A percentile compares a stretch with the other conserved stretches of the same genome.
Conservation (phyloP, 2,797 vertebrate genomes). For the Ptychobarbus kaznakovi region DNA sequence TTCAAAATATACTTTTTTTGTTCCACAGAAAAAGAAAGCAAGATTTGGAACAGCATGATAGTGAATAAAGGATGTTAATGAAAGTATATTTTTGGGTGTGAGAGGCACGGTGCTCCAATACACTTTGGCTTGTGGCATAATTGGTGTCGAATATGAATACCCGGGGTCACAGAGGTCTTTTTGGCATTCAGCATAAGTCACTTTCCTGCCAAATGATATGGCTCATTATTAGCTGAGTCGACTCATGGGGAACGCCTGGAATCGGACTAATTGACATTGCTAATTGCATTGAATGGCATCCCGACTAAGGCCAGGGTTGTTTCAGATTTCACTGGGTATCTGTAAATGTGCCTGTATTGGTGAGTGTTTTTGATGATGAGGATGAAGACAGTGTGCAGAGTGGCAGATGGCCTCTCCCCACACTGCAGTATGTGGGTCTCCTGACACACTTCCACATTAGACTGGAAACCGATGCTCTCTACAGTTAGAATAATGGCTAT, state of each 20-base stretch:
- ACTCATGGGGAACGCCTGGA: slow-evolving; percentile 39
- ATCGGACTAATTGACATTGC: slow-evolving; percentile 56
- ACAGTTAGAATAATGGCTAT: slow-evolving; percentile 31
- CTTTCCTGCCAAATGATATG: slow-evolving; percentile 40
- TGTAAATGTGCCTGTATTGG: slow-evolving; percentile 54
- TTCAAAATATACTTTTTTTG: not conserved
- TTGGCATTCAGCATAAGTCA: slow-evolving; percentile 49
- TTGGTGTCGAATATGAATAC: slow-evolving; percentile 47
- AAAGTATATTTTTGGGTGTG: not conserved
- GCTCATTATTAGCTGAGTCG: slow-evolving; percentile 44
- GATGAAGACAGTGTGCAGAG: slow-evolving; percentile 42
- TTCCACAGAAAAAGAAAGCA: not conserved
- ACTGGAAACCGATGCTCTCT: slow-evolving; percentile 34
- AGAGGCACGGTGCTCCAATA: not conserved
- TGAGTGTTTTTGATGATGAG: slow-evolving; percentile 48
- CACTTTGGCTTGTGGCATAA: slow-evolving; percentile 19
- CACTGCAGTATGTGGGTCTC: slow-evolving; percentile 36
- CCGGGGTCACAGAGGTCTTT: slow-evolving; percentile 45
- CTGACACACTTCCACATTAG: slow-evolving; percentile 23
- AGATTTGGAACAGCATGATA: not conserved
- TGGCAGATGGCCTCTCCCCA: slow-evolving; percentile 59
- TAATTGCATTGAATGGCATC: slow-evolving; percentile 54
- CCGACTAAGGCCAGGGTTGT: slow-evolving; percentile 47
- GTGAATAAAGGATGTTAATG: slow-evolving; percentile 15
- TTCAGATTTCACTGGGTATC: slow-evolving; percentile 47